A percentile compares a stretch with the other conserved stretches of the same genome.
Evolutionary conservation across 2,888 invertebrate genomes (phyloP).

Genomic region (Mycalesis mineus): DNA sequence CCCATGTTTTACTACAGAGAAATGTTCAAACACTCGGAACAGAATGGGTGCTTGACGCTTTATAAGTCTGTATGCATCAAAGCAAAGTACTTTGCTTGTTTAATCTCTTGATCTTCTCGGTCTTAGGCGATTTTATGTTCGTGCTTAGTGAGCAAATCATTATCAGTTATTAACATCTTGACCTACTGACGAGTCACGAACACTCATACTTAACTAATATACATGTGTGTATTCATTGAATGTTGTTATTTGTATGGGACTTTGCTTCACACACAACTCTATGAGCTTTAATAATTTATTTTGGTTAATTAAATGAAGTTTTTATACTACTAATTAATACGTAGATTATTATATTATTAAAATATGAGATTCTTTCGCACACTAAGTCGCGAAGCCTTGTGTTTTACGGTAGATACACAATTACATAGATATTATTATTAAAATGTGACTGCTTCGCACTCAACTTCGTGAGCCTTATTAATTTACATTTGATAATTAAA

Average conservation of each 20-base stretch:
- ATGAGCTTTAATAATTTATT: no score
- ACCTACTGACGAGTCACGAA: constrained; percentile 66
- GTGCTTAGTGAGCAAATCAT: constrained; percentile 46
- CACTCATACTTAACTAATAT: constrained; percentile 8
- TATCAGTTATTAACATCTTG: constrained; percentile 59
- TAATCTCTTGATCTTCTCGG: constrained; percentile 41
- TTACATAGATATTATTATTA: no score
- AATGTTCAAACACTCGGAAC: constrained; percentile 20
- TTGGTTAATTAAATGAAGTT: no score
- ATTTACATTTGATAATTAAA: no score
- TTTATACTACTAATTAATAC: no score
- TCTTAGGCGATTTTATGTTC: constrained; percentile 38
- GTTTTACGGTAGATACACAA: no score
- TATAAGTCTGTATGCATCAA: constrained; percentile 27
- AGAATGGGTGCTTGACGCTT: constrained; percentile 11
- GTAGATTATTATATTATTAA: no score
- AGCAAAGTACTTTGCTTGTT: constrained; percentile 29
- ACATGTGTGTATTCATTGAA: not conserved
- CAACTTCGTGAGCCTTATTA: no score
- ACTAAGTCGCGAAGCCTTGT: no score
- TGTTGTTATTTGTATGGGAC: not conserved
- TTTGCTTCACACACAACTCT: not conserved
- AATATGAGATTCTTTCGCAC: no score
- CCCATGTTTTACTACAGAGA: constrained; percentile 12
- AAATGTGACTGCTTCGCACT: no score